Evolutionary conservation across 1,140 invertebrate genomes (phyloP).

Genomic region (Megalopta genalis): DNA sequence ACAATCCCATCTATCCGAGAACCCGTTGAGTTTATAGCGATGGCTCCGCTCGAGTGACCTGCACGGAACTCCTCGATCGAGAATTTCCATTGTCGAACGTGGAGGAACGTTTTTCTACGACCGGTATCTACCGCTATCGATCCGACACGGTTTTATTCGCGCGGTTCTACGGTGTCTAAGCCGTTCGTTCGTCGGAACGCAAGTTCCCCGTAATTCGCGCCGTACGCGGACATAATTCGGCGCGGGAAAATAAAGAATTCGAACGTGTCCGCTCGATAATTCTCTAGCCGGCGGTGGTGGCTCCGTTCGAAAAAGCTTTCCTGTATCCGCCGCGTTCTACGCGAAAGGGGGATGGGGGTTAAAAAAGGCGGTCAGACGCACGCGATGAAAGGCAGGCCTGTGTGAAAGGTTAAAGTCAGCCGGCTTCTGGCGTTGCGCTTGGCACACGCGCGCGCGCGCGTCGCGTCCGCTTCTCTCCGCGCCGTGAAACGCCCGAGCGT

Average conservation of each 20-base stretch:
- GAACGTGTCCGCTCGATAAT: background rate
- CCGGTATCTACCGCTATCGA: too few species aligned
- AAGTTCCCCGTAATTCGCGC: background rate
- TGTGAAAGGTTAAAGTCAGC: background rate
- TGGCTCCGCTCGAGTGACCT: too few species aligned
- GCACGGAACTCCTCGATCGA: too few species aligned
- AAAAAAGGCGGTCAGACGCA: background rate
- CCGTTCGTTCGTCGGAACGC: too few species aligned
- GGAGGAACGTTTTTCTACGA: too few species aligned
- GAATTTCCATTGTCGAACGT: too few species aligned
- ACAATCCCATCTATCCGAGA: too few species aligned
- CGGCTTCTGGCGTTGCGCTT: background rate
- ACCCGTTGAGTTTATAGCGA: too few species aligned
- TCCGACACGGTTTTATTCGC: too few species aligned
- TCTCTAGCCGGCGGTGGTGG: background rate
- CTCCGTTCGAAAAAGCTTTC: background rate
- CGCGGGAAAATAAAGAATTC: background rate
- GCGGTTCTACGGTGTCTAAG: too few species aligned
- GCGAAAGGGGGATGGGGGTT: too few species aligned
- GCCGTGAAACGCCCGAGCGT: background rate
- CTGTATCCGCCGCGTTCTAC: background rate
- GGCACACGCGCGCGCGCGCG: background rate
- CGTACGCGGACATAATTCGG: too few species aligned
- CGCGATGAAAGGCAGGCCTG: background rate
- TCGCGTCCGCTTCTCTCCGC: background rate